Percentiles rank a stretch among this genome's conserved stretches.
These are phyloP conservation scores for Aphelenchoides bicaudatus DNA, from an alignment of 2,888 invertebrate genomes.

Conservation along the genomic window DNA sequence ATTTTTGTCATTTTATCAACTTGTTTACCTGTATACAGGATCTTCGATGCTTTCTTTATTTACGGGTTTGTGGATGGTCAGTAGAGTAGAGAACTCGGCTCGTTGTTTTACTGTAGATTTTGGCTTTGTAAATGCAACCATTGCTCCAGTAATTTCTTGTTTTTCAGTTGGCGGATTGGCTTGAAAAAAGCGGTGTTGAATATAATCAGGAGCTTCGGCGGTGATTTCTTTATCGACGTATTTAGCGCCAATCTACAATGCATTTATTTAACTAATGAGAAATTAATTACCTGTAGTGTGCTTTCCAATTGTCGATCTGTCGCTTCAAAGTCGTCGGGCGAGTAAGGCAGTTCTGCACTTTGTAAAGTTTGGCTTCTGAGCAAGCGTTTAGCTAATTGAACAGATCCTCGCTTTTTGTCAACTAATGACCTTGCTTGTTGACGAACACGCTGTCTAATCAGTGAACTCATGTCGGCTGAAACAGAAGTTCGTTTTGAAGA, in stretches of 20 bases:
- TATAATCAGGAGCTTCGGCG: conserved; percentile 18
- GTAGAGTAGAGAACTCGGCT: not conserved
- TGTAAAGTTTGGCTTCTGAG: conserved; percentile 37
- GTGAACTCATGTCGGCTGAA: conserved; percentile 30
- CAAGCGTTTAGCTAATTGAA: conserved; percentile 41
- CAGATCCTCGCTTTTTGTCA: conserved; percentile 46
- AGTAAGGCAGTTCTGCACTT: conserved; percentile 19
- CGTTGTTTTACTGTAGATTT: conserved; percentile 8
- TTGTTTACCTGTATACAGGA: conserved; percentile 12
- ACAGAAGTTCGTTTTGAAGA: conserved; percentile 30
- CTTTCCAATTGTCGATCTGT: conserved; percentile 4
- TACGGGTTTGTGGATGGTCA: conserved; percentile 11
- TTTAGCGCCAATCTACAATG: conserved; percentile 25
- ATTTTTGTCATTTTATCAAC: no score
- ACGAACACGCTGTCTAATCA: conserved; percentile 34
- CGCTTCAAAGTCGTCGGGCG: conserved; percentile 9
- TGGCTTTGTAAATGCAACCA: conserved; percentile 4
- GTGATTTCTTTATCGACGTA: conserved; percentile 15
- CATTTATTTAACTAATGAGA: not conserved
- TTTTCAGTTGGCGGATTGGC: not conserved
- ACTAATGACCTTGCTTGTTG: conserved; percentile 39
- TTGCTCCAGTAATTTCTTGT: not conserved
- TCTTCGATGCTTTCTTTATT: conserved; percentile 1
- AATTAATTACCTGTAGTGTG: not conserved
- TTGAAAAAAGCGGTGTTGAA: conserved; percentile 25